phyloP scores from a whole-genome alignment of 2,797 vertebrate species.

The Labeo calbasu region DNA sequence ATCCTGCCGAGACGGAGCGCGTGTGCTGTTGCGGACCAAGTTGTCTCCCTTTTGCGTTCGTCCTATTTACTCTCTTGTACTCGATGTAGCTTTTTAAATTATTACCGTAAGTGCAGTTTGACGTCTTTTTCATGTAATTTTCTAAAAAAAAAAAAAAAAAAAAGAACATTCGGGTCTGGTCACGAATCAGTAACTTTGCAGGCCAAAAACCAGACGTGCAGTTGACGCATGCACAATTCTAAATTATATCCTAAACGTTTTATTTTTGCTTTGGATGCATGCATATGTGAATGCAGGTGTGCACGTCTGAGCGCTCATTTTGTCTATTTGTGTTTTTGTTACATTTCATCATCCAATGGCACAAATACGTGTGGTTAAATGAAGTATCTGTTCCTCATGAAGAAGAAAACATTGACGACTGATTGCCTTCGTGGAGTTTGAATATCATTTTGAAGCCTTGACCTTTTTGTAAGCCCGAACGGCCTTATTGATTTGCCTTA shows the following conservation, averaged over 20 bases:
- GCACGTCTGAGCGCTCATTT: not conserved
- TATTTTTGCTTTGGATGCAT: constrained; percentile 17
- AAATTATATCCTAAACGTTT: constrained; percentile 20
- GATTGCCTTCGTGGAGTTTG: constrained; percentile 11
- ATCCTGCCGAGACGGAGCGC: constrained; percentile 43
- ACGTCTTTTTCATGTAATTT: constrained; percentile 16
- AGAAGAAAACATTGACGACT: constrained; percentile 34
- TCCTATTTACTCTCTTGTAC: constrained; percentile 44
- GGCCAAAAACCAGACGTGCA: constrained; percentile 19
- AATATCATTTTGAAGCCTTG: constrained; percentile 15
- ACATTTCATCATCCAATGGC: constrained; percentile 19
- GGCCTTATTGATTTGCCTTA: constrained; percentile 47
- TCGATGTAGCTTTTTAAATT: constrained; percentile 58
- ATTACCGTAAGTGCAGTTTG: constrained; percentile 60
- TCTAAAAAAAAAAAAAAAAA: constrained; percentile 24
- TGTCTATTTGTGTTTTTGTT: not conserved
- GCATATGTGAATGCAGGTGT: constrained; percentile 15
- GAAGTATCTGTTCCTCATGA: constrained; percentile 27
- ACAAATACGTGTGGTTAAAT: constrained; percentile 24
- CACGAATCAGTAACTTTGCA: constrained; percentile 36
- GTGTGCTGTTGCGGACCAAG: constrained; percentile 54
- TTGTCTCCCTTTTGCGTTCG: not conserved
- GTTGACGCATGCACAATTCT: constrained; percentile 18
- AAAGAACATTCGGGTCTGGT: constrained; percentile 1
- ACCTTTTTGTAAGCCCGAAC: constrained; percentile 16